These are phyloP conservation scores for Ciconia stormi DNA, from an alignment of 2,113 vertebrate species.

Conservation along the genomic window DNA sequence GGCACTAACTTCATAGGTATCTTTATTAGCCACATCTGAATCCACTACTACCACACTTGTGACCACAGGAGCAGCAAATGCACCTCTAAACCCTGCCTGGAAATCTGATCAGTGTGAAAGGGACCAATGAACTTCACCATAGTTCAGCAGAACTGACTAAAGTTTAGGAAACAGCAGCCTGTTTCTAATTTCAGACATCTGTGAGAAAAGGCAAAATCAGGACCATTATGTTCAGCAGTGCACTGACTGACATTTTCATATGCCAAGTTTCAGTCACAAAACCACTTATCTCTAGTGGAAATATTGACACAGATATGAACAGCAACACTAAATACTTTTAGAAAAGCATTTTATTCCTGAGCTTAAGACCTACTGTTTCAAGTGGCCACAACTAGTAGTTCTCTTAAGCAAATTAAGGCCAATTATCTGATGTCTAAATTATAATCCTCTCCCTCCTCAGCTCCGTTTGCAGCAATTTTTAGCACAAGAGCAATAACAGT, in stretches of 20 bases:
- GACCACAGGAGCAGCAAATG: background rate
- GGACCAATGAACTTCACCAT: background rate
- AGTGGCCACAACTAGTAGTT: conserved; percentile 22
- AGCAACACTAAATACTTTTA: conserved; percentile 2
- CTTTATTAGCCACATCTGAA: background rate
- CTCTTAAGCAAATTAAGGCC: conserved; percentile 52
- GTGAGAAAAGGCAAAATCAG: conserved; percentile 4
- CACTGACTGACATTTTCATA: background rate
- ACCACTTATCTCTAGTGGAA: conserved; percentile 18
- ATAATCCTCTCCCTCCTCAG: conserved; percentile 36
- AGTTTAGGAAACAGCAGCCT: background rate
- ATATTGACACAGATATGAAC: conserved; percentile 24
- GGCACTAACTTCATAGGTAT: background rate
- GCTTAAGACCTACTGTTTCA: conserved; percentile 25
- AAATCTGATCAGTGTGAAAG: background rate
- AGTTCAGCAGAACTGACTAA: background rate
- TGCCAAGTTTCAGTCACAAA: conserved; percentile 17
- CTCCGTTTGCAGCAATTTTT: conserved; percentile 65
- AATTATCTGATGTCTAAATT: conserved; percentile 58
- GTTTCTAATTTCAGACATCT: background rate
- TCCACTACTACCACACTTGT: background rate
- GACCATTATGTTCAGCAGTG: background rate
- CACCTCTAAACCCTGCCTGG: background rate
- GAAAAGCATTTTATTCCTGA: conserved; percentile 34
- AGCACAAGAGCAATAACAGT: conserved; percentile 61